Conservation (phyloP, 2,113 vertebrate species). For the Ameiurus melas region DNA sequence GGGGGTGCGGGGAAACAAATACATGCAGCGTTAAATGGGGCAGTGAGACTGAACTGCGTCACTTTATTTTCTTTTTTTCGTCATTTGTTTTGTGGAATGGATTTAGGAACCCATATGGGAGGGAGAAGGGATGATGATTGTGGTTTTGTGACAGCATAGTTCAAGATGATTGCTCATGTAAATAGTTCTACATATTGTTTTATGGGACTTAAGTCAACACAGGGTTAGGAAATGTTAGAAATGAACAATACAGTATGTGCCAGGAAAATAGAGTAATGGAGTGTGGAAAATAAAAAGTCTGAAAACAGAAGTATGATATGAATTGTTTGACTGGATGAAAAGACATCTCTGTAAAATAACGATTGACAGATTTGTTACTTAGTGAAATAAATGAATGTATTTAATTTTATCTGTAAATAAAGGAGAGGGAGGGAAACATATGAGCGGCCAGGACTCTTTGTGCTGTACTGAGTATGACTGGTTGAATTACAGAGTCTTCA, state of each 20-base stretch:
- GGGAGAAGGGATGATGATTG: slow-evolving; percentile 53
- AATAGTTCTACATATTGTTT: slow-evolving; percentile 73
- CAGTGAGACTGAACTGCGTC: slow-evolving; percentile 52
- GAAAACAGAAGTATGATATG: slow-evolving; percentile 47
- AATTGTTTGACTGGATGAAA: slow-evolving; percentile 69
- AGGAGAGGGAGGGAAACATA: slow-evolving; percentile 64
- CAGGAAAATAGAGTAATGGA: slow-evolving; percentile 54
- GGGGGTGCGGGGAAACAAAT: slow-evolving; percentile 42
- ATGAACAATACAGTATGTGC: slow-evolving; percentile 56
- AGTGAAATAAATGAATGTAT: slow-evolving; percentile 79
- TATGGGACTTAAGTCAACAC: slow-evolving; percentile 62
- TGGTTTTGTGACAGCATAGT: slow-evolving; percentile 66
- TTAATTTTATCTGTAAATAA: slow-evolving; percentile 78
- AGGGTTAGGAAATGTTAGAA: slow-evolving; percentile 48
- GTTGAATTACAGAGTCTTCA: slow-evolving; percentile 57
- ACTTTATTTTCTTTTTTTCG: slow-evolving; percentile 35
- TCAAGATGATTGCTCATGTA: slow-evolving; percentile 73
- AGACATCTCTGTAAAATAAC: slow-evolving; percentile 73
- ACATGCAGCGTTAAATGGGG: slow-evolving; percentile 62
- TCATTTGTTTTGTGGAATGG: slow-evolving; percentile 57
- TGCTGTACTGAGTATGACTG: slow-evolving; percentile 57
- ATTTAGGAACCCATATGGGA: slow-evolving; percentile 45
- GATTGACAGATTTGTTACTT: slow-evolving; percentile 79
- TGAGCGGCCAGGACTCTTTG: slow-evolving; percentile 66
- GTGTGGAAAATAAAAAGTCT: slow-evolving; percentile 43